These are phyloP conservation scores for Crenichthys baileyi DNA, from an alignment of 2,797 vertebrate species.

Conservation along the genomic window DNA sequence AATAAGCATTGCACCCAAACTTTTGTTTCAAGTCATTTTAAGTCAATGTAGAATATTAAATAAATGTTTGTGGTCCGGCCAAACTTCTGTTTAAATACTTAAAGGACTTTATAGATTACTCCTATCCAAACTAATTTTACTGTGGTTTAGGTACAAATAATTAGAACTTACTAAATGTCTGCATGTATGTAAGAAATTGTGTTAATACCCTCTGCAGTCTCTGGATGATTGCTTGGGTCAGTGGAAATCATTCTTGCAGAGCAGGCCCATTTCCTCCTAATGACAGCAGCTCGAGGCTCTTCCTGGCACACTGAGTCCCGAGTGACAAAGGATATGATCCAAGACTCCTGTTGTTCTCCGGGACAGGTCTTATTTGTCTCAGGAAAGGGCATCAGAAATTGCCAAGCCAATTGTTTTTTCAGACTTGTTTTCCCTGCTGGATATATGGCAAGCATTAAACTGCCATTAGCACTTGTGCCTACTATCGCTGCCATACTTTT, in stretches of 20 bases:
- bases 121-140: neutral
- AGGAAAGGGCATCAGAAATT: conserved; percentile 67
- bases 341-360: conserved; percentile 61
- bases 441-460: conserved; percentile 62
- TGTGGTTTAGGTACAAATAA: neutral
- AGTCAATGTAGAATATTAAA: neutral
- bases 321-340: conserved; percentile 62
- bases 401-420: conserved; percentile 52
- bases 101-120: neutral
- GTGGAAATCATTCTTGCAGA: conserved; percentile 58
- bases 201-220: conserved; percentile 37
- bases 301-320: conserved; percentile 38
- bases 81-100: neutral
- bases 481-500: neutral
- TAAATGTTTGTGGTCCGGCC: neutral
- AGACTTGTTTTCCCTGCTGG: conserved; percentile 56
- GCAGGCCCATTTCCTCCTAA: conserved; percentile 65
- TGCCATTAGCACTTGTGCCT: conserved; percentile 33
- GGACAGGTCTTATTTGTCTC: conserved; percentile 74
- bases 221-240: conserved; percentile 40
- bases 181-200: conserved; percentile 25
- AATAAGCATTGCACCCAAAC: neutral
- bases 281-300: conserved; percentile 67
- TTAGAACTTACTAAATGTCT: conserved; percentile 6
- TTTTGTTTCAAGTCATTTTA: neutral